Base-by-base conservation (phyloP, 2,888 invertebrate species). In the Caenorhabditis parvicauda region DNA sequence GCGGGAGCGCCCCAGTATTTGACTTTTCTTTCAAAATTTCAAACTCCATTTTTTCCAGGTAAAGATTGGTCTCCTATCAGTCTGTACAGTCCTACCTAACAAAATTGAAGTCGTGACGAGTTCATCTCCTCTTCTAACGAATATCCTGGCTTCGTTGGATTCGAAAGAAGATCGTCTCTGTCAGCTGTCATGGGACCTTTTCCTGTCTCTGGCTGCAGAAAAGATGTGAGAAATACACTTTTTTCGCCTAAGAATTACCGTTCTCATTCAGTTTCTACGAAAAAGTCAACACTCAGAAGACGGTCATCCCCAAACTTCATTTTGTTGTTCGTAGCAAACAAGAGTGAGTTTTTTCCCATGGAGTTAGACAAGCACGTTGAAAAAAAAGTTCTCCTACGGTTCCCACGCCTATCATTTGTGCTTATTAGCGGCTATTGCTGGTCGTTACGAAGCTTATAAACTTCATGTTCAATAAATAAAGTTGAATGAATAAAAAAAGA, bases 251-350 rank as follows among this genome's bases (percentile, higher is more conserved):
- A 22, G n/a, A 6, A 27, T 25, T 29, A 29, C 7, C 17, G 47
- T 17, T 49, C 22, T 6, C 9, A 17, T 59, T n/a, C 44, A 55
- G 56, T 12, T 65, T 69, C 46, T 61, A 50, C 41, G 49, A 60
- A 27, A 60, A 58, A 28, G 52, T 60, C 41, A 63, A 66, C 7
- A 41, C 72, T 9, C 59, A 64, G 44, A 75, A 73, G 42, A 59
- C 67, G 24, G 55, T 74, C 9, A 52, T 70, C 7, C 71, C 74
- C 1, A 59, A 68, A 28, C 27, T 75, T 12, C 49, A 71, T 7
- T 57, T 64, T n/a, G 58, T 72, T 27, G 54, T 74, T 29, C 59
- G 75, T 9, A 70, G 64, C 53, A 75, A 75, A 53, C 57, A 56
- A 47, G 22, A 27, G 64, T 67, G n/a, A n/a, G n/a, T n/a, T n/a